Evolutionary conservation across 2,888 invertebrate species (phyloP).

Genomic region (Diplazon laetatorius): DNA sequence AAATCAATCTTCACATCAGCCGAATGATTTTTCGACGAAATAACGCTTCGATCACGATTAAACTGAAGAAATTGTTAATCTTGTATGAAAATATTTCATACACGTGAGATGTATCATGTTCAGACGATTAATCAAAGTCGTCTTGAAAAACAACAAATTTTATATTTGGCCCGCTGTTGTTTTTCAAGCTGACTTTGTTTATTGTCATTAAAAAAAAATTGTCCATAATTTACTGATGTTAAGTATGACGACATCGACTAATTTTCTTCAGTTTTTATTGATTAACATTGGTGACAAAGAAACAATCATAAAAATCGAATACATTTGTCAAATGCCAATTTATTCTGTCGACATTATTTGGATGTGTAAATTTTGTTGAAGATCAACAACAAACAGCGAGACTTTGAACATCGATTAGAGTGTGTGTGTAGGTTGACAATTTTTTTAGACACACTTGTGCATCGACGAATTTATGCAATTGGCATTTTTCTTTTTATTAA

Average conservation of each 20-base stretch:
- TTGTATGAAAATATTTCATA: constrained; percentile 1
- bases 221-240: too few species aligned
- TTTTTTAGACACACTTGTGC: too few species aligned
- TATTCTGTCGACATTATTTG: too few species aligned
- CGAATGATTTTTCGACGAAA: not conserved
- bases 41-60: not conserved
- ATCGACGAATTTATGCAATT: not conserved
- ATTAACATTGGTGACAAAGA: too few species aligned
- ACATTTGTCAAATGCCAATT: too few species aligned
- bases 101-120: not conserved
- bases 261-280: not conserved
- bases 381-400: constrained; percentile 39
- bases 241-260: too few species aligned
- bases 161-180: constrained; percentile 14
- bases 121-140: not conserved
- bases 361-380: too few species aligned
- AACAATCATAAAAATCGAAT: too few species aligned
- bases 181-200: not conserved
- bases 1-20: not conserved
- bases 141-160: constrained; percentile 10
- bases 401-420: constrained; percentile 10
- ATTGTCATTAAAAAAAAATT: too few species aligned
- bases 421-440: not conserved
- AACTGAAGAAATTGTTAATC: constrained; percentile 1
- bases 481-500: constrained; percentile 1